phyloP scores from a whole-genome alignment of 2,888 invertebrate species.

The Drosophila ezoana region DNA sequence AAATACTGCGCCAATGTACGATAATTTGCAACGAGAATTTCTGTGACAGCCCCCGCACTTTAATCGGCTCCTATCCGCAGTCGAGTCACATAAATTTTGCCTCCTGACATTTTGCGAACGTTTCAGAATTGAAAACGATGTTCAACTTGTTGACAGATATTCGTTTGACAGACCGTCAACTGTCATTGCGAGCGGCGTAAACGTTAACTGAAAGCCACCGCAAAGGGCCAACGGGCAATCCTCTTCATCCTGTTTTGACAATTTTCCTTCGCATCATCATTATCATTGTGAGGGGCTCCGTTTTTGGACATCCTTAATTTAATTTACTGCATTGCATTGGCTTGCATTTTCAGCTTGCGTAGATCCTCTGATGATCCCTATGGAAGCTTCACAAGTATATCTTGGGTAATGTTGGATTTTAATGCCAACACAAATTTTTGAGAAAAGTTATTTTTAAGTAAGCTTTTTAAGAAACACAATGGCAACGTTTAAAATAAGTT shows the following conservation, averaged over 20 bases:
- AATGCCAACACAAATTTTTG: too few species aligned
- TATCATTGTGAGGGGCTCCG: constrained; percentile 33
- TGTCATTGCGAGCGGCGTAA: constrained; percentile 58
- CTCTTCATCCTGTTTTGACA: constrained; percentile 27
- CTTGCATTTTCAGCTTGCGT: constrained; percentile 13
- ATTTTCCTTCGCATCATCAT: constrained; percentile 39
- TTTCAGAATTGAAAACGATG: constrained; percentile 78
- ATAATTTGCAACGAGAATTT: constrained; percentile 76
- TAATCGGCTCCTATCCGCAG: constrained; percentile 32
- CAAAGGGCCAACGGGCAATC: constrained; percentile 33
- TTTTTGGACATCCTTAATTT: constrained; percentile 45
- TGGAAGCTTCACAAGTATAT: constrained; percentile 35
- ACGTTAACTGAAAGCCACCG: constrained; percentile 47
- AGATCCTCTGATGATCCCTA: constrained; percentile 19
- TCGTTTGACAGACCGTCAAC: constrained; percentile 79
- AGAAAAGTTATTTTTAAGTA: too few species aligned
- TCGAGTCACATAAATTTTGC: constrained; percentile 63
- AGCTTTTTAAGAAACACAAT: too few species aligned
- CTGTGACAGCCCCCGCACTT: constrained; percentile 42
- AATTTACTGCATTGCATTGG: constrained; percentile 42
- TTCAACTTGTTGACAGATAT: constrained; percentile 79
- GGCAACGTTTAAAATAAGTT: too few species aligned
- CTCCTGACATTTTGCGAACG: constrained; percentile 61
- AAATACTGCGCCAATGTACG: constrained; percentile 67
- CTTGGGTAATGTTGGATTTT: not conserved